Base-by-base conservation (phyloP, 2,888 invertebrate genomes). In the Scaptomyza parva region DNA sequence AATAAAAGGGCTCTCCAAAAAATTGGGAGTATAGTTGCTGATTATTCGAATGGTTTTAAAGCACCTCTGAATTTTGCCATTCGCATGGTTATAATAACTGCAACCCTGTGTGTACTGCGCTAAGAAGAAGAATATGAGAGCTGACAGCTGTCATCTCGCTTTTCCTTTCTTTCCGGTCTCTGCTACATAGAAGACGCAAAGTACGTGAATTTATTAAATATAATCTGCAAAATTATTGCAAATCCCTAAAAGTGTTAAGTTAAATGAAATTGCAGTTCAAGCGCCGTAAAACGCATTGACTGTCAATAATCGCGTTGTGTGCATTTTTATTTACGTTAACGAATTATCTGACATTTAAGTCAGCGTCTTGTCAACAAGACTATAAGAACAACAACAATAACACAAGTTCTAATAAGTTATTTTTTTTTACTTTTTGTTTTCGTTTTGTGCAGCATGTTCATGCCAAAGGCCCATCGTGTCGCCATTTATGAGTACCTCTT, bases 401-500 rank as follows among this genome's bases (percentile, higher is more conserved):
- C 11, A 58, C 14, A 44, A 55, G 54, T 67, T 61, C 59, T 74
- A 74, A 83, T 59, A 55, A 14, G 24, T 52, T 53, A 8, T 68
- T 73, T 74, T 74, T 70, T 65, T 55, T 43, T 58, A 51, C 68
- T 48, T 76, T 75, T 67, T 60, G 39, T 69, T 70, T 47, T 67
- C 18, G 45, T 69, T 80, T 63, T 70, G 92, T 92, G 91, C 92
- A 98, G 96, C 92, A 99, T 99, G 99, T 98, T 99, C 97, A 99
- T 99, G 98, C 98, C 99, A 90, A 99, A 99, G 94, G 97, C 97
- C 93, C 98, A 98, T 92, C 96, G 98, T 91, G 96, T 97, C 85
- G 94, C 97, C 87, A 99, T 99, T 92, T 99, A 97, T 93, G 99
- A 99, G 92, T 97, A 97, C 93, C 95, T 99, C 88, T 99, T 99